Base-by-base conservation (phyloP, 2,797 vertebrate species). In the Hoplostethus atlanticus region DNA sequence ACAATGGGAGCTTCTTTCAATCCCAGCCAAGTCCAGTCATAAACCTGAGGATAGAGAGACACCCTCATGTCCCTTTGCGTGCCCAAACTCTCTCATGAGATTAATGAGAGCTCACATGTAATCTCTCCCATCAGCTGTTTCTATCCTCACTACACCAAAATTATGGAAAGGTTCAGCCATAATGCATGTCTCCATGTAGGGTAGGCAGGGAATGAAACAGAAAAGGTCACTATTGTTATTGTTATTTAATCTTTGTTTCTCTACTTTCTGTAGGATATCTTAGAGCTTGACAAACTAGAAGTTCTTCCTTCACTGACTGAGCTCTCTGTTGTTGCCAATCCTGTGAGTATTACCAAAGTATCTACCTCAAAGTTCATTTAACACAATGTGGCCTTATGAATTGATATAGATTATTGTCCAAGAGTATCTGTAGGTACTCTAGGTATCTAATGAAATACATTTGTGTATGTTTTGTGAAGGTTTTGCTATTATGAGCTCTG, bases 211-310 rank as follows among this genome's bases (percentile, higher is more conserved):
- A 68, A 13, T 47, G 6, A 65, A 44, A 53, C 59, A 64, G 3
- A 56, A 58, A 15, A 5, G 17, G 21, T 36, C 60, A 17, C 36
- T 25, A 12, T 48, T 28, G 28, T 28, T 28, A 28, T 28, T 28
- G 28, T 28, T 46, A 34, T 58, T 68, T 54, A 31, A 48, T 17
- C 36, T 28, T n/a, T 67, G 12, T 62, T 65, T 80, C 21, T 79
- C 30, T 64, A 4, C 60, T 71, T 77, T 71, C 76, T 73, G 59
- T 71, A 97, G 96, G 95, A 97, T 54, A 84, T 96, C 21, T 55
- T 91, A 59, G 95, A 97, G 89, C 88, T 97, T 64, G 95, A 97
- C 73, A 98, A 97, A 84, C 91, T 97, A 65, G 93, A 95, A 30
- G 85, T 79, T 68, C 92, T 97, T 73, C 92, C 95, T 54, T 95